Percentiles rank a stretch among this genome's conserved stretches.
Conservation (phyloP, 2,888 invertebrate genomes). For the Asteroscopus sphinx region DNA sequence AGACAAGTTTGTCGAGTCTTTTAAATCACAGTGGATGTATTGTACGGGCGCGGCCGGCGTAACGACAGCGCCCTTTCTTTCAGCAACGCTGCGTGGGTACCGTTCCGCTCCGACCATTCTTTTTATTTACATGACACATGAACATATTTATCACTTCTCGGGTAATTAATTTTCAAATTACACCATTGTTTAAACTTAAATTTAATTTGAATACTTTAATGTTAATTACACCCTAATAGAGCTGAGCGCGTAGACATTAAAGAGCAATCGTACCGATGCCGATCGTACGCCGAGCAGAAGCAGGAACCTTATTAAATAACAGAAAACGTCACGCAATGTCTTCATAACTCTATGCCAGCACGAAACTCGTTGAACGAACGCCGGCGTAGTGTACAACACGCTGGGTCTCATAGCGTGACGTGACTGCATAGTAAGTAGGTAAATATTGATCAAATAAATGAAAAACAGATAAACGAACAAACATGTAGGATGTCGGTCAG, state of each 20-base stretch:
- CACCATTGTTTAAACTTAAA: conserved; percentile 71
- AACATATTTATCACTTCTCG: conserved; percentile 84
- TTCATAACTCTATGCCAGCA: conserved; percentile 68
- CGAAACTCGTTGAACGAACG: conserved; percentile 64
- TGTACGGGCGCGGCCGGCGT: conserved; percentile 78
- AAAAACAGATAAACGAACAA: conserved; percentile 33
- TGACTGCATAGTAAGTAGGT: conserved; percentile 59
- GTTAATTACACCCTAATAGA: conserved; percentile 49
- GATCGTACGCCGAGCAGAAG: conserved; percentile 39
- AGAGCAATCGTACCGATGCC: conserved; percentile 61
- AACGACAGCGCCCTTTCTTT: conserved; percentile 80
- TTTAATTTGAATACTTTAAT: conserved; percentile 49
- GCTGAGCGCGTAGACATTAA: conserved; percentile 49
- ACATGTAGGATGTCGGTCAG: conserved; percentile 18
- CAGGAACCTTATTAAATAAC: conserved; percentile 77
- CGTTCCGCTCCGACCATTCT: conserved; percentile 79
- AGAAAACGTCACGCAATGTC: conserved; percentile 79
- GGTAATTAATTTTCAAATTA: conserved; percentile 83
- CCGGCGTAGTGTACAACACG: conserved; percentile 36
- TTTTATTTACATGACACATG: conserved; percentile 83
- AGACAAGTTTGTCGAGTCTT: conserved; percentile 78
- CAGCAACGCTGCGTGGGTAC: conserved; percentile 58
- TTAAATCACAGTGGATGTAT: conserved; percentile 75
- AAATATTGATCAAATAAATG: conserved; percentile 57
- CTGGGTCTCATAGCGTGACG: conserved; percentile 56